phyloP scores from a whole-genome alignment of 2,888 invertebrate genomes.

The Sarcophaga subvicina region DNA sequence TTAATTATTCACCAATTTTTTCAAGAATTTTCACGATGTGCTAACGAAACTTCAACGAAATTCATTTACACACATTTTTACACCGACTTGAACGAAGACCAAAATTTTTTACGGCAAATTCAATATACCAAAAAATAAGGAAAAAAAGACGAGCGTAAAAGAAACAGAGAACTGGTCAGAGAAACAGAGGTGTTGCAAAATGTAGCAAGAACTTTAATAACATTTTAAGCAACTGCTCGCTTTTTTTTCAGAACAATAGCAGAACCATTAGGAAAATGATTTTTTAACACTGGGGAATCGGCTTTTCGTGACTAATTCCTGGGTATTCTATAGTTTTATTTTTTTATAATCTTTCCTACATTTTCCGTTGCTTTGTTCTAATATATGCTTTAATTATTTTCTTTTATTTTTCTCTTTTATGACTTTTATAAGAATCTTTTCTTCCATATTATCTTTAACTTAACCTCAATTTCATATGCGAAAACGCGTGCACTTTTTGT shows the following conservation, averaged over 20 bases:
- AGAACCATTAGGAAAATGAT: slow-evolving; percentile 7
- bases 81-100: slow-evolving; percentile 68
- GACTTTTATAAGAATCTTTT: slow-evolving; percentile 53
- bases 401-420: not conserved
- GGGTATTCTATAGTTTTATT: not conserved
- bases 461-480: slow-evolving; percentile 65
- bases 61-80: slow-evolving; percentile 69
- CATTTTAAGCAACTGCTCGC: slow-evolving; percentile 29
- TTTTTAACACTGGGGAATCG: slow-evolving; percentile 25
- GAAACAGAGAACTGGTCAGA: slow-evolving; percentile 37
- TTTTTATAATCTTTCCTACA: not conserved
- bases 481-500: slow-evolving; percentile 62
- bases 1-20: slow-evolving; percentile 68
- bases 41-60: slow-evolving; percentile 69
- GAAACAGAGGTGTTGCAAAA: slow-evolving; percentile 36
- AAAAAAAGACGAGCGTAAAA: slow-evolving; percentile 60
- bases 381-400: not conserved
- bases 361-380: not conserved
- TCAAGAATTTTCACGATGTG: slow-evolving; percentile 70
- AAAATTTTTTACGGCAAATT: slow-evolving; percentile 64
- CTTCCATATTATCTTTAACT: slow-evolving; percentile 68
- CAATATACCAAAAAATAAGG: slow-evolving; percentile 40
- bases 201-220: not conserved
- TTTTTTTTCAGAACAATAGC: slow-evolving; percentile 28
- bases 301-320: slow-evolving; percentile 21